Conservation (phyloP, 2,888 invertebrate species). For the Cyclophora punctaria region DNA sequence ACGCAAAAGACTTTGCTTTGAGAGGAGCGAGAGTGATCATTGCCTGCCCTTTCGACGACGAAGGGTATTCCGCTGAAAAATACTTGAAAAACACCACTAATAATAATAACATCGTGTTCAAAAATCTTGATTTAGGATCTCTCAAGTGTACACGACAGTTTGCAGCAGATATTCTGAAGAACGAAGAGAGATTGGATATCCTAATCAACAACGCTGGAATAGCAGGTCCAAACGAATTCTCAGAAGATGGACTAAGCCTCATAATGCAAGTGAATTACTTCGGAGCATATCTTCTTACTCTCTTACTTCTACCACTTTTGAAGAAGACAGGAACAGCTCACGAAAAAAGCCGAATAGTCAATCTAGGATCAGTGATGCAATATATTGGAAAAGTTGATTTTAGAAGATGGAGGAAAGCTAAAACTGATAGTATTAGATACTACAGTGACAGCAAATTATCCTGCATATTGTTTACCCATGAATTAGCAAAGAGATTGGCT, state of each 20-base stretch:
- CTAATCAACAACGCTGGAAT: slow-evolving; percentile 92
- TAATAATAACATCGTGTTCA: slow-evolving; percentile 78
- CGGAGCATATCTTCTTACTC: slow-evolving; percentile 91
- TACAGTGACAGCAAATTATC: slow-evolving; percentile 81
- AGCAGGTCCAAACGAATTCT: slow-evolving; percentile 59
- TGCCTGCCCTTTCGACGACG: slow-evolving; percentile 44
- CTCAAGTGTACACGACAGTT: slow-evolving; percentile 84
- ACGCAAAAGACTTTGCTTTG: slow-evolving; percentile 40
- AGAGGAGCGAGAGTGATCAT: slow-evolving; percentile 48
- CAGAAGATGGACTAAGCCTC: slow-evolving; percentile 86
- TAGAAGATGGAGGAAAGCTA: slow-evolving; percentile 65
- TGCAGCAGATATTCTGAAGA: slow-evolving; percentile 80
- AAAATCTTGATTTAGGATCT: slow-evolving; percentile 82
- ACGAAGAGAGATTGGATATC: slow-evolving; percentile 82
- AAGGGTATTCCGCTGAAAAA: slow-evolving; percentile 53
- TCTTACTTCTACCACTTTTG: slow-evolving; percentile 85
- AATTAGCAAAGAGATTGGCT: slow-evolving; percentile 78
- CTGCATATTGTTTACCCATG: slow-evolving; percentile 80
- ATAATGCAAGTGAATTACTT: slow-evolving; percentile 95
- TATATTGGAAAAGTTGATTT: slow-evolving; percentile 77
- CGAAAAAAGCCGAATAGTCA: slow-evolving; percentile 80
- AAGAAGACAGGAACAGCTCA: slow-evolving; percentile 69
- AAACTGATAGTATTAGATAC: not conserved
- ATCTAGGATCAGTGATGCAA: slow-evolving; percentile 83
- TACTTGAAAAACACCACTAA: slow-evolving; percentile 76